Conservation (phyloP, 2,888 invertebrate genomes). For the Lasioglossum oenotherae region DNA sequence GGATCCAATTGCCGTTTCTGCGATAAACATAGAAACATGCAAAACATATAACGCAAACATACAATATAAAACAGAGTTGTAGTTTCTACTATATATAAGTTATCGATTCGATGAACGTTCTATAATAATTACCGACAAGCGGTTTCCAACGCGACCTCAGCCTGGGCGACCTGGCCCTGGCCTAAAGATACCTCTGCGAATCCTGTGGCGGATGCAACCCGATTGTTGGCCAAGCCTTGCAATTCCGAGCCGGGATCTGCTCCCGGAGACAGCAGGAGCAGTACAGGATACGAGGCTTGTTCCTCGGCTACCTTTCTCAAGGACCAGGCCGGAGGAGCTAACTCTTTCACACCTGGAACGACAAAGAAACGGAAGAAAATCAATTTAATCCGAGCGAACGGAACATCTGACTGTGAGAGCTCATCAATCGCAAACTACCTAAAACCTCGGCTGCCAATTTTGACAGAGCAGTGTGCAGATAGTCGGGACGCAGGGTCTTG, state of each 20-base stretch:
- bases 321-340: conserved; percentile 87
- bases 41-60: no score
- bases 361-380: background rate
- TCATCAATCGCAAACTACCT: conserved; percentile 83
- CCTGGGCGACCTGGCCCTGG: conserved; percentile 89
- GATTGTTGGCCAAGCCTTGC: conserved; percentile 87
- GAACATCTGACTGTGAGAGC: no score
- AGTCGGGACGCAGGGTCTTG: conserved; percentile 93
- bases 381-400: background rate
- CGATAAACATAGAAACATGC: no score
- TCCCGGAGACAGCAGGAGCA: conserved; percentile 94
- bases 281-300: conserved; percentile 89
- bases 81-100: background rate
- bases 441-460: conserved; percentile 89
- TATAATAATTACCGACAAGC: conserved; percentile 82
- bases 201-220: conserved; percentile 64
- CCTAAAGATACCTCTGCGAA: conserved; percentile 90
- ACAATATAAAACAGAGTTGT: background rate
- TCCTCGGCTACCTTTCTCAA: conserved; percentile 87
- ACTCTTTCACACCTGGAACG: conserved; percentile 81
- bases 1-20: conserved; percentile 81
- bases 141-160: conserved; percentile 80
- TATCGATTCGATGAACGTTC: background rate
- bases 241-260: conserved; percentile 96
- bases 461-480: conserved; percentile 91